A percentile compares a stretch with the other conserved stretches of the same genome.
These are phyloP conservation scores for Amphipoea lucens DNA, from an alignment of 2,888 invertebrate species.

Conservation along the genomic window DNA sequence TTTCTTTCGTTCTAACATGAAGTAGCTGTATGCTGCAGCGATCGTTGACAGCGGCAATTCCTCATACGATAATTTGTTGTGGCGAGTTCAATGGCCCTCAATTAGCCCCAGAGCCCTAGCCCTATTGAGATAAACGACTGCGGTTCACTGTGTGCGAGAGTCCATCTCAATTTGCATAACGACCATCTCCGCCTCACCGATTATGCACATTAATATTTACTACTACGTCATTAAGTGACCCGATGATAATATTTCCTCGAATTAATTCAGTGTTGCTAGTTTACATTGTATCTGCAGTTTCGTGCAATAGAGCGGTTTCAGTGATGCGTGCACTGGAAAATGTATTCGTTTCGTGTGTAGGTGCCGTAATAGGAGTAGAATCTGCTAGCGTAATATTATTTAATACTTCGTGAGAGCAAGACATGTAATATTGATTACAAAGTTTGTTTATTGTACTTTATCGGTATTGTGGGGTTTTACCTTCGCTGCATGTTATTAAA, in stretches of 20 bases:
- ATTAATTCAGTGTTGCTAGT: conserved; percentile 64
- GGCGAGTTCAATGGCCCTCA: conserved; percentile 81
- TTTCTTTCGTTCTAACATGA: conserved; percentile 57
- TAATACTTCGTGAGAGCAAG: conserved; percentile 68
- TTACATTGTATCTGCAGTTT: conserved; percentile 47
- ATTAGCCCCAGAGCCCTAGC: conserved; percentile 82
- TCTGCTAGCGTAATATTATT: conserved; percentile 72
- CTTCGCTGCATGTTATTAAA: conserved; percentile 10
- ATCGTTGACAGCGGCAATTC: conserved; percentile 74
- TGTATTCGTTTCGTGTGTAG: conserved; percentile 66
- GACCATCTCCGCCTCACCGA: conserved; percentile 75
- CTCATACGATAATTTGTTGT: conserved; percentile 77
- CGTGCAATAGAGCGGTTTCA: conserved; percentile 53
- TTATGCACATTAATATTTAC: conserved; percentile 81
- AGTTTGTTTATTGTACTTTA: conserved; percentile 24
- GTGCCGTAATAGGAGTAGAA: conserved; percentile 60
- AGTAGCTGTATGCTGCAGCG: conserved; percentile 62
- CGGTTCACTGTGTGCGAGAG: conserved; percentile 70
- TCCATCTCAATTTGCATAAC: conserved; percentile 83
- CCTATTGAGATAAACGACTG: conserved; percentile 82
- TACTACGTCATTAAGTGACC: conserved; percentile 74
- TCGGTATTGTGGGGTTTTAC: conserved; percentile 31
- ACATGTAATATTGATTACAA: conserved; percentile 47
- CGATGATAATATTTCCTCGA: conserved; percentile 72
- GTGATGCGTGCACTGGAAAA: conserved; percentile 70